Conservation (phyloP, 1,140 invertebrate species). For the Brachionus koreanus region DNA sequence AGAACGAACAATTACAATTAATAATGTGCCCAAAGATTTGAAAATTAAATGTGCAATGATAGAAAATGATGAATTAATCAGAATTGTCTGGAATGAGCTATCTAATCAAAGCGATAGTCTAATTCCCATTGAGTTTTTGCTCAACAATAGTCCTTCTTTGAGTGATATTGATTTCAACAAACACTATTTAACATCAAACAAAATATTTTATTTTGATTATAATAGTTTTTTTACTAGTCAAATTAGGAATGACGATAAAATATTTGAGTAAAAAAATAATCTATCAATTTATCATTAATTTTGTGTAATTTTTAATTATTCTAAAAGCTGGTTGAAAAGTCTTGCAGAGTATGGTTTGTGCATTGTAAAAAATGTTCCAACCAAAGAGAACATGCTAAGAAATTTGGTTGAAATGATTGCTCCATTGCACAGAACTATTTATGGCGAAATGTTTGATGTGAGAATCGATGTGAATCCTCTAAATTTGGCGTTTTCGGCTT, state of each 20-base stretch:
- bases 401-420: constrained; percentile 26
- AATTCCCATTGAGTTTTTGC: not conserved
- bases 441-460: constrained; percentile 48
- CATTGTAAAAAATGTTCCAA: not conserved
- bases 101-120: not conserved
- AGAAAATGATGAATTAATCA: not conserved
- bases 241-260: not conserved
- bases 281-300: not conserved
- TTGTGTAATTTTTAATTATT: not conserved
- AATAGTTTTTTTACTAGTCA: not conserved
- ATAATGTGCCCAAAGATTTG: not conserved
- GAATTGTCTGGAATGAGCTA: constrained; percentile 20
- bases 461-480: constrained; percentile 49
- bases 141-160: not conserved
- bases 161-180: not conserved
- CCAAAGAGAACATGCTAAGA: constrained; percentile 15
- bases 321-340: not conserved
- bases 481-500: constrained; percentile 53
- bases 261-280: not conserved
- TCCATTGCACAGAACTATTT: not conserved
- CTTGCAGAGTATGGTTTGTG: constrained; percentile 22
- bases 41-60: not conserved
- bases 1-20: constrained; percentile 11
- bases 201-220: constrained; percentile 1
- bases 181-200: not conserved